Percentiles rank a stretch among this genome's conserved stretches.
Evolutionary conservation across 1,140 invertebrate genomes (phyloP).

Genomic region (Drosophila oshimai): DNA sequence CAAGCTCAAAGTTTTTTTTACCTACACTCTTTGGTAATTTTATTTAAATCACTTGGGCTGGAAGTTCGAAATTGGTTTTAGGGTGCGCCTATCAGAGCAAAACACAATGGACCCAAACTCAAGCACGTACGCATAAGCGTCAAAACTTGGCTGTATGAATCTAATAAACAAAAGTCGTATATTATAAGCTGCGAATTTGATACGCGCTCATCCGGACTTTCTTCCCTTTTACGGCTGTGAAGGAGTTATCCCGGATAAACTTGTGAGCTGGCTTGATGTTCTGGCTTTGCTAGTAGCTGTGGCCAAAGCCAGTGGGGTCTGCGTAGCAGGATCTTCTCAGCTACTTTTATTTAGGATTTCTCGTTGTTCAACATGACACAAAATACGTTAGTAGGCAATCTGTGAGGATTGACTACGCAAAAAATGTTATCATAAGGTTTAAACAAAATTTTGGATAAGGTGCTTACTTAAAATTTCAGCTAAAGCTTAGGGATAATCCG

Average conservation of each 20-base stretch:
- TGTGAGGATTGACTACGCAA: no score
- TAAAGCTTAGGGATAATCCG: no score
- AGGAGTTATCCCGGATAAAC: slow-evolving; percentile 55
- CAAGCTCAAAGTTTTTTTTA: slow-evolving; percentile 54
- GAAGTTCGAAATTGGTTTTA: slow-evolving; percentile 22
- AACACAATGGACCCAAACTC: slow-evolving; percentile 54
- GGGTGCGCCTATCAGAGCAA: slow-evolving; percentile 58
- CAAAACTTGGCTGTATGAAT: slow-evolving; percentile 73
- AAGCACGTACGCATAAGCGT: slow-evolving; percentile 27
- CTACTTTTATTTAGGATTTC: slow-evolving; percentile 6
- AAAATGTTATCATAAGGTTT: no score
- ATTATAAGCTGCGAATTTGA: slow-evolving; percentile 79
- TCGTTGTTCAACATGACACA: slow-evolving; percentile 65
- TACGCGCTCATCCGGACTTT: background rate
- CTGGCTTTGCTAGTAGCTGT: slow-evolving; percentile 19
- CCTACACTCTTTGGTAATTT: slow-evolving; percentile 75
- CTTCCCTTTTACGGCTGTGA: slow-evolving; percentile 10
- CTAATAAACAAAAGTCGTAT: slow-evolving; percentile 80
- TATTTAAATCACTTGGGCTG: slow-evolving; percentile 74
- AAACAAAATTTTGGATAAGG: no score
- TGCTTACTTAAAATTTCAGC: no score
- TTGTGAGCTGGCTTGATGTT: slow-evolving; percentile 23
- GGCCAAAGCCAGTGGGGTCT: slow-evolving; percentile 18
- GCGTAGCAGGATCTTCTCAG: slow-evolving; percentile 12
- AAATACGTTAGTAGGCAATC: slow-evolving; percentile 74